These are phyloP conservation scores for Belonocnema kinseyi DNA, from an alignment of 1,140 invertebrate genomes.

Conservation along the genomic window DNA sequence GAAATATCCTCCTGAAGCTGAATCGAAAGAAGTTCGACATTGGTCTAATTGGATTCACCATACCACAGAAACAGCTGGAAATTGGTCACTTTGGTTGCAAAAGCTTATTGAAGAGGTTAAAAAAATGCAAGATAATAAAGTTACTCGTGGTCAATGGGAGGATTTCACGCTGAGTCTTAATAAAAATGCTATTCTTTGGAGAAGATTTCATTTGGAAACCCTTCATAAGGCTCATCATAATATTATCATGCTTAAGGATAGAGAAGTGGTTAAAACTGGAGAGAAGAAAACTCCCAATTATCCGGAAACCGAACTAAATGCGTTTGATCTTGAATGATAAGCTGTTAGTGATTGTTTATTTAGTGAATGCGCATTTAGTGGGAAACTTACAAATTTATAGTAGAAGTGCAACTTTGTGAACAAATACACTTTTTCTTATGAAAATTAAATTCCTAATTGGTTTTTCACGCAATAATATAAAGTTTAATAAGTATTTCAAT, in stretches of 20 bases:
- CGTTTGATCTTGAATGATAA: too few species aligned
- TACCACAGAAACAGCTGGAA: slow-evolving; percentile 44
- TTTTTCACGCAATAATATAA: too few species aligned
- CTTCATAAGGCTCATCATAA: slow-evolving; percentile 57
- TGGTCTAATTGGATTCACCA: slow-evolving; percentile 56
- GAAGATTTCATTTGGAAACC: slow-evolving; percentile 56
- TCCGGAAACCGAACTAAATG: slow-evolving; percentile 26
- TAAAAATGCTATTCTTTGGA: slow-evolving; percentile 51
- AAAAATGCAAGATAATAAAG: slow-evolving; percentile 34
- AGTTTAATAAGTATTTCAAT: too few species aligned
- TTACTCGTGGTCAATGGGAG: slow-evolving; percentile 54
- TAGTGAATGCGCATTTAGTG: background rate
- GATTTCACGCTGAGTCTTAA: slow-evolving; percentile 58
- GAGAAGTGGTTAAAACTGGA: slow-evolving; percentile 55
- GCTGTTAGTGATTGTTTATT: background rate
- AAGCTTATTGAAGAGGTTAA: slow-evolving; percentile 49
- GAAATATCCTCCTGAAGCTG: slow-evolving; percentile 49
- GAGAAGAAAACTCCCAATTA: slow-evolving; percentile 40
- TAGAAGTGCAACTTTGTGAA: too few species aligned
- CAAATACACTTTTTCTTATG: too few species aligned
- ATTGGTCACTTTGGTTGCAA: slow-evolving; percentile 59
- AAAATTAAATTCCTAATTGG: too few species aligned
- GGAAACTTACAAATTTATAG: too few species aligned
- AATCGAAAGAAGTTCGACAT: slow-evolving; percentile 54
- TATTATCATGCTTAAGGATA: slow-evolving; percentile 48